Evolutionary conservation across 2,888 invertebrate genomes (phyloP).

Genomic region (Arenicola marina): DNA sequence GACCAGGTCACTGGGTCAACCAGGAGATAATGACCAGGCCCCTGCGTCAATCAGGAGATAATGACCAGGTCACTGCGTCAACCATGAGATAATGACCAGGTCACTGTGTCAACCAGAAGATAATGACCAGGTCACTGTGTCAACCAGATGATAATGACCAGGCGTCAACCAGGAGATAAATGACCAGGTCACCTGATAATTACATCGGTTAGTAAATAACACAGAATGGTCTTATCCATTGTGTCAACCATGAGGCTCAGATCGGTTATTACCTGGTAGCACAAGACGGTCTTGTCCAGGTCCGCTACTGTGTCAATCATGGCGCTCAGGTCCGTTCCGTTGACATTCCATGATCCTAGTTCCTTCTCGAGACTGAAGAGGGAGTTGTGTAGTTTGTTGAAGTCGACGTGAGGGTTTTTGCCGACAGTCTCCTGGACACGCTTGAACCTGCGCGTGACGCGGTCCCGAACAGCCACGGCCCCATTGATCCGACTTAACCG

Average conservation of each 20-base stretch:
- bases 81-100: too few relatives aligned
- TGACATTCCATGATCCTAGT: conserved; percentile 14
- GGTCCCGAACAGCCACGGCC: conserved; percentile 15
- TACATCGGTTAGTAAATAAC: neutral
- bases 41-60: too few relatives aligned
- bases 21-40: too few relatives aligned
- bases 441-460: conserved; percentile 24
- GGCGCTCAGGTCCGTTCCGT: conserved; percentile 12
- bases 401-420: conserved; percentile 14
- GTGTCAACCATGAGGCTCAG: neutral
- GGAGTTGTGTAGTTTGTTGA: conserved; percentile 29
- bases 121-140: too few relatives aligned
- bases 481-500: too few relatives aligned
- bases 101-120: too few relatives aligned
- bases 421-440: conserved; percentile 20
- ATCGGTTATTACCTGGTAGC: conserved; percentile 23
- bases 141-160: too few relatives aligned
- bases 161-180: too few relatives aligned
- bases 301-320: conserved; percentile 18
- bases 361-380: conserved; percentile 35
- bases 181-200: too few relatives aligned
- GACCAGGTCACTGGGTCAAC: too few relatives aligned
- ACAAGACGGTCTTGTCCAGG: conserved; percentile 31
- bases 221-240: neutral
- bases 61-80: too few relatives aligned